Conservation (phyloP, 2,888 invertebrate species). For the Pachymerium ferrugineum region DNA sequence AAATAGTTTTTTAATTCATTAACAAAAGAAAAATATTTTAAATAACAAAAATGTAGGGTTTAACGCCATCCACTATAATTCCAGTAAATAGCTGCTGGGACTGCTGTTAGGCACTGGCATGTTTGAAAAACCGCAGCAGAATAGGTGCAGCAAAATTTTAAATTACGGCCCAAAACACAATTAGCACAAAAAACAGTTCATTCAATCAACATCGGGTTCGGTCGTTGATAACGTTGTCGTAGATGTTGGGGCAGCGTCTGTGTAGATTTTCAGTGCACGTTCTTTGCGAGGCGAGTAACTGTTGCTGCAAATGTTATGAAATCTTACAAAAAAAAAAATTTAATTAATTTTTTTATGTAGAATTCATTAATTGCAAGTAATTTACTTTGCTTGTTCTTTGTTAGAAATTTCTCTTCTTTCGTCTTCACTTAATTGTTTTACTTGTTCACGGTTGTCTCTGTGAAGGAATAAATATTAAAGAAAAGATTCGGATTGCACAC, state of each 20-base stretch:
- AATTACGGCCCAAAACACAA: background rate
- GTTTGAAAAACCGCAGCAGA: slow-evolving; percentile 10
- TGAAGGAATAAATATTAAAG: background rate
- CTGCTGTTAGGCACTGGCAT: slow-evolving; percentile 18
- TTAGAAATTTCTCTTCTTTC: slow-evolving; percentile 58
- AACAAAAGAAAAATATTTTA: background rate
- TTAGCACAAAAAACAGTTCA: background rate
- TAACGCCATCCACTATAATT: background rate
- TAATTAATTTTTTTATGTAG: background rate
- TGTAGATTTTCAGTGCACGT: slow-evolving; percentile 65
- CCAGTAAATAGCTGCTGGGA: slow-evolving; percentile 5
- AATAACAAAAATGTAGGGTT: background rate
- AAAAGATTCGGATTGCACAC: background rate
- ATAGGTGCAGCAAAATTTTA: slow-evolving; percentile 7
- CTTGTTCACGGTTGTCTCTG: slow-evolving; percentile 59
- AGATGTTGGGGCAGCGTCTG: slow-evolving; percentile 51
- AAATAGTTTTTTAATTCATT: background rate
- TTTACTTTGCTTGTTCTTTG: slow-evolving; percentile 54
- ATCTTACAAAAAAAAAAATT: slow-evolving; percentile 34
- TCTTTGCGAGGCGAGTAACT: slow-evolving; percentile 59
- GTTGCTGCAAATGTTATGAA: slow-evolving; percentile 36
- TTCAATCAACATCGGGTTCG: slow-evolving; percentile 32
- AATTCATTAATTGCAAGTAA: background rate
- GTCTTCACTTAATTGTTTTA: slow-evolving; percentile 57
- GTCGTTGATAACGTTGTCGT: background rate